Percentiles rank a stretch among this genome's conserved stretches.
phyloP scores from a whole-genome alignment of 2,888 invertebrate genomes.

The Slavum lentiscoides region DNA sequence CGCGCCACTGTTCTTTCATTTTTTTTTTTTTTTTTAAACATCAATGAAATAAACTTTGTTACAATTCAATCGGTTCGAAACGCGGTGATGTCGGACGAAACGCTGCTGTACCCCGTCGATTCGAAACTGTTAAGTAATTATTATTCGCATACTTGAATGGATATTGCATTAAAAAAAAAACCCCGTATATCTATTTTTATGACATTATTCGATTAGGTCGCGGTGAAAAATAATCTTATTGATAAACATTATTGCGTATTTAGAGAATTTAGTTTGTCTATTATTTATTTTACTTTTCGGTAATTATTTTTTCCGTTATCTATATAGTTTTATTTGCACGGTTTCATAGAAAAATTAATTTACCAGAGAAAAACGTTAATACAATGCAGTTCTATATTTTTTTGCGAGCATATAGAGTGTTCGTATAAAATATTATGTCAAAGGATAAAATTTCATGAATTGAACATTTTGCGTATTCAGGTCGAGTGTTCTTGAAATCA shows the following conservation, averaged over 20 bases:
- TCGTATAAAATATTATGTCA: neutral
- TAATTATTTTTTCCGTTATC: neutral
- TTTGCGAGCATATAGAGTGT: neutral
- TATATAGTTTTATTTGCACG: neutral
- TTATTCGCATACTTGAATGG: neutral
- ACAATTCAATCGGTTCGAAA: conserved; percentile 15
- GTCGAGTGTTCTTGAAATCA: conserved; percentile 17
- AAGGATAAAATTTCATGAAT: neutral
- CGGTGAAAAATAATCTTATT: too few relatives aligned
- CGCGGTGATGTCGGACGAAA: neutral
- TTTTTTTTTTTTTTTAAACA: neutral
- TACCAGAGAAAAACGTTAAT: neutral
- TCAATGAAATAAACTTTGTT: conserved; percentile 21
- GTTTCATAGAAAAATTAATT: neutral
- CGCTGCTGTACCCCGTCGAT: neutral
- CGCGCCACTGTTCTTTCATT: neutral
- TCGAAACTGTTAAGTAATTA: neutral
- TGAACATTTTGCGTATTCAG: neutral
- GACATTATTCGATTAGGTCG: too few relatives aligned
- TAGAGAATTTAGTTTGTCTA: too few relatives aligned
- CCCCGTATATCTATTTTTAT: too few relatives aligned
- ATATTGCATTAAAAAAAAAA: too few relatives aligned
- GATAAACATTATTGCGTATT: too few relatives aligned
- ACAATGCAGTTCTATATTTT: neutral
- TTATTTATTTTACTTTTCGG: too few relatives aligned